Base-by-base conservation (phyloP, 2,888 invertebrate genomes). In the Machimus rusticus region DNA sequence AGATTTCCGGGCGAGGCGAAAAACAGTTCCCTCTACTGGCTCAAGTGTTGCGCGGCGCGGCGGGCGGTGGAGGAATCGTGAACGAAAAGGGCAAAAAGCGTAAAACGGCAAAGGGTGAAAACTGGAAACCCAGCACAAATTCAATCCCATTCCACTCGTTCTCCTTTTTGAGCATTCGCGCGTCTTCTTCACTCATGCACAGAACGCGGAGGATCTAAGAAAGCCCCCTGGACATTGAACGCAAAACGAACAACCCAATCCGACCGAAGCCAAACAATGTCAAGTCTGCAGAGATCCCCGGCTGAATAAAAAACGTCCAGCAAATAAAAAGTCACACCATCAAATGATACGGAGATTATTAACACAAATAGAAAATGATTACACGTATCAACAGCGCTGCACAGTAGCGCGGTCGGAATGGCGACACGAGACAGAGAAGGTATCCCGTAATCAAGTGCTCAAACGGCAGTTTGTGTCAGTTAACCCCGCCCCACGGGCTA, bases 321-420 rank as follows among this genome's bases (percentile, higher is more conserved):
- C 85, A 85, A 85, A 85, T 85, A 85, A 85, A 85, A 85, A 85
- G 85, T 85, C 85, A 85, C 85, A 85, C 85, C 78, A 88, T 88
- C 88, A 88, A 88, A 87, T 87, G 86, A 88, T 77, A 84, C 76
- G 37, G 77, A 87, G 87, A 88, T 88, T 88, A 88, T 88, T 88
- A 88, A 88, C 87, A 88, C 88, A 88, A 87, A 88, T 85, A 88
- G 86, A 88, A 87, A 87, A 88, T 87, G 86, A 88, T 88, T 88
- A 88, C 86, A 43, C 88, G 46, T 86, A 87, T 87, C 87, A 87
- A 87, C 87, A 88, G 88, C 81, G 34, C 85, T 85, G 74, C 85
- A 85, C 74, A 74, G 85, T 43, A 74, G 85, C 85, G 66, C 85
- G 23, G 66, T 5, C 14, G 66, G 66, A 28, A 28, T 28, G 66